Evolutionary conservation across 1,140 invertebrate species (phyloP).

Genomic region (Drosophila kohkoa): DNA sequence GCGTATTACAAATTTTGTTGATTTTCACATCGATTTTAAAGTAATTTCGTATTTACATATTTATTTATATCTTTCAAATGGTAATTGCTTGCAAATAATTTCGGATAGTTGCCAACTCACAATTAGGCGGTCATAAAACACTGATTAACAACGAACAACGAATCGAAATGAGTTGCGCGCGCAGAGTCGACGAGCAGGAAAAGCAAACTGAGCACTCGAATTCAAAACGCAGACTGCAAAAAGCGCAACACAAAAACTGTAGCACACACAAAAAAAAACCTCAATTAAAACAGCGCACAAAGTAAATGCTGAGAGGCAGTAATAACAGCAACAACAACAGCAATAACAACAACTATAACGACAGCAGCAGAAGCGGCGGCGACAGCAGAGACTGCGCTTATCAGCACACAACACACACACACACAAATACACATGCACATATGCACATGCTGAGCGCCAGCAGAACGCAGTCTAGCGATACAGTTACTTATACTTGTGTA

Average conservation of each 20-base stretch:
- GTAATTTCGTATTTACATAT: too few relatives aligned
- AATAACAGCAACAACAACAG: slow-evolving; percentile 4
- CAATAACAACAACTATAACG: background rate
- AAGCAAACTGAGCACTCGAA: slow-evolving; percentile 42
- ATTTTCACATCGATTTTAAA: too few relatives aligned
- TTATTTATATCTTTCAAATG: background rate
- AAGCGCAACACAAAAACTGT: slow-evolving; percentile 51
- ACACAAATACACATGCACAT: slow-evolving; percentile 14
- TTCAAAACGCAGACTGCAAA: slow-evolving; percentile 50
- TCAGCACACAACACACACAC: slow-evolving; percentile 35
- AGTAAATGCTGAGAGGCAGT: slow-evolving; percentile 39
- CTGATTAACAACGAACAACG: background rate
- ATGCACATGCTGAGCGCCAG: slow-evolving; percentile 29
- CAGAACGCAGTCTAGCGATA: slow-evolving; percentile 33
- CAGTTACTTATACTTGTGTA: slow-evolving; percentile 11
- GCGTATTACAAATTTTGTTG: too few relatives aligned
- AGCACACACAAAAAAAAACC: slow-evolving; percentile 42
- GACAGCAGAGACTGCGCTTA: slow-evolving; percentile 24
- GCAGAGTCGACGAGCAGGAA: slow-evolving; percentile 21
- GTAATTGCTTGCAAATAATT: background rate
- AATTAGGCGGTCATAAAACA: background rate
- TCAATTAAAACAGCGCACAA: slow-evolving; percentile 45
- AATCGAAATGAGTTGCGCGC: background rate
- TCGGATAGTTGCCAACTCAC: background rate
- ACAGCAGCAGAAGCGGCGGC: slow-evolving; percentile 5